Conservation (phyloP, 2,797 vertebrate species). For the Sebastiscus tertius region DNA sequence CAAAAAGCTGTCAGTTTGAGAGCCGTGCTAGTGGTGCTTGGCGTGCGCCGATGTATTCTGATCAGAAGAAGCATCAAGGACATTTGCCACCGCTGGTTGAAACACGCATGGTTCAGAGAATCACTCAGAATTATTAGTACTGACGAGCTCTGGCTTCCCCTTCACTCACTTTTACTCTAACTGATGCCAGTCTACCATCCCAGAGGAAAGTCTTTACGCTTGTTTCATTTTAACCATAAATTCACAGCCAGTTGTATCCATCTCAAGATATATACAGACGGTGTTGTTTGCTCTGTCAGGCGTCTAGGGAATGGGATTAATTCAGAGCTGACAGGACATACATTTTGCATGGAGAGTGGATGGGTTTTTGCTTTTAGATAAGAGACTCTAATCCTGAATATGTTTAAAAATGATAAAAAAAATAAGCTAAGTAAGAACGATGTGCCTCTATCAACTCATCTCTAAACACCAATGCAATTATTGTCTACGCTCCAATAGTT, state of each 20-base stretch:
- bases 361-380: constrained; percentile 41
- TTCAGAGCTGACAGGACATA: constrained; percentile 33
- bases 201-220: background rate
- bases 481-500: constrained; percentile 4
- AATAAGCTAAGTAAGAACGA: constrained; percentile 31
- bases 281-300: constrained; percentile 13
- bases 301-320: constrained; percentile 39
- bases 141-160: background rate
- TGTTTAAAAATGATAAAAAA: constrained; percentile 28
- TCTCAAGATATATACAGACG: background rate
- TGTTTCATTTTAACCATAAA: constrained; percentile 3
- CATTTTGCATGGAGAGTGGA: constrained; percentile 25
- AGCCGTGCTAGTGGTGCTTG: constrained; percentile 5
- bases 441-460: constrained; percentile 21
- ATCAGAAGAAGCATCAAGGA: constrained; percentile 57
- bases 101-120: constrained; percentile 27
- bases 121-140: constrained; percentile 29
- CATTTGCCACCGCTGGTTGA: constrained; percentile 41
- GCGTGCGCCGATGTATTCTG: constrained; percentile 5
- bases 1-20: constrained; percentile 2
- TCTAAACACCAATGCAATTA: constrained; percentile 40
- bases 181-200: background rate
- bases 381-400: constrained; percentile 35
- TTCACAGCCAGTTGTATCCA: background rate
- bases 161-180: constrained; percentile 23